phyloP scores from a whole-genome alignment of 2,797 vertebrate species.

The Pterois miles region DNA sequence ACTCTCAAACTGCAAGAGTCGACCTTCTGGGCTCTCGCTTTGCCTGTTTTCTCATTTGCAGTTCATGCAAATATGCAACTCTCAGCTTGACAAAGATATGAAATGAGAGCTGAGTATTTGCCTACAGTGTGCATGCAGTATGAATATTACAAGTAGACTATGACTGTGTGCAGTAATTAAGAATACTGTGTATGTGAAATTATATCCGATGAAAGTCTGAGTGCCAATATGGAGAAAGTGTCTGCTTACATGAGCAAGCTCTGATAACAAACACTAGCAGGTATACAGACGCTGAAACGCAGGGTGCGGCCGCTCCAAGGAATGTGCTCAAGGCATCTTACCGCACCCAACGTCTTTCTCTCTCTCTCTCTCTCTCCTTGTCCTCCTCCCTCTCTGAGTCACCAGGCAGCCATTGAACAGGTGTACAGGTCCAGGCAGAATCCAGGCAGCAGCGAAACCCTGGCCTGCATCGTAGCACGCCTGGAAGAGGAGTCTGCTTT shows the following conservation, averaged over 20 bases:
- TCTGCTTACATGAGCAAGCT: conserved; percentile 22
- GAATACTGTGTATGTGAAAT: not conserved
- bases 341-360: conserved; percentile 64
- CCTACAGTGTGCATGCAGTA: no score
- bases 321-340: conserved; percentile 77
- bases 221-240: conserved; percentile 11
- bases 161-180: not conserved
- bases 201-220: not conserved
- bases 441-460: conserved; percentile 41
- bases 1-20: not conserved
- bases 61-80: conserved; percentile 38
- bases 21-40: not conserved
- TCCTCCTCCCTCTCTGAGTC: conserved; percentile 57
- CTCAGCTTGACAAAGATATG: conserved; percentile 1
- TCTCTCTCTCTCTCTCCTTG: not conserved
- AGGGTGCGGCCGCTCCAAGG: conserved; percentile 64
- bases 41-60: not conserved
- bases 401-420: conserved; percentile 66
- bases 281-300: conserved; percentile 55
- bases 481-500: conserved; percentile 18
- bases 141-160: not conserved
- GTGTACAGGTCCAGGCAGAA: conserved; percentile 64
- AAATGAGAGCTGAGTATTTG: conserved; percentile 12
- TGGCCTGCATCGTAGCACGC: conserved; percentile 18
- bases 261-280: conserved; percentile 58